Conservation (phyloP, 2,888 invertebrate genomes). For the Lepidochitona cinerea region DNA sequence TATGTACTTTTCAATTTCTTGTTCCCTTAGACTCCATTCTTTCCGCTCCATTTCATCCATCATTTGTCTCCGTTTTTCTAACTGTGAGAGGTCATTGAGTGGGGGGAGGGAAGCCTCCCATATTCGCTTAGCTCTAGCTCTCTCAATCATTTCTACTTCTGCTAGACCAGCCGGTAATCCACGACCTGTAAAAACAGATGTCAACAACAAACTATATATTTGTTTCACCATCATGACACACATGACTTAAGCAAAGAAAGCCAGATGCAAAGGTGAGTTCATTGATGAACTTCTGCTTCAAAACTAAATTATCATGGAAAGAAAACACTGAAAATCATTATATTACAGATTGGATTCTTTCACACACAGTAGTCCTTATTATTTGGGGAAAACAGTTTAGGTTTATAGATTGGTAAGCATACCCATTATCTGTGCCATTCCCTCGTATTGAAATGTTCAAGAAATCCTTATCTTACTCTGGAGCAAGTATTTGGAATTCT, state of each 20-base stretch:
- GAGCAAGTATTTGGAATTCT: too few species aligned
- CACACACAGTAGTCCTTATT: too few species aligned
- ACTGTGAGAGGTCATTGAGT: conserved; percentile 72
- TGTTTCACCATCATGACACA: neutral
- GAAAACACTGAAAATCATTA: too few species aligned
- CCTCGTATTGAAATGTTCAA: too few species aligned
- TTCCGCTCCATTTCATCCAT: conserved; percentile 85
- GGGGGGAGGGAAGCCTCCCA: conserved; percentile 78
- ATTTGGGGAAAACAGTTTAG: too few species aligned
- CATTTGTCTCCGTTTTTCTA: conserved; percentile 78
- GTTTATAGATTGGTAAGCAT: too few species aligned
- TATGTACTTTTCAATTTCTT: conserved; percentile 75
- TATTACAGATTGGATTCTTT: too few species aligned
- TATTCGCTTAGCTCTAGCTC: conserved; percentile 78
- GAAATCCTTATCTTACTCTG: too few species aligned
- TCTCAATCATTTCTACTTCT: conserved; percentile 77
- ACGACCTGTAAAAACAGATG: conserved; percentile 65
- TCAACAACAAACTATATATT: neutral
- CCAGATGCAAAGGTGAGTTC: too few species aligned
- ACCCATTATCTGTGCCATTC: too few species aligned
- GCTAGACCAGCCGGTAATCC: conserved; percentile 78
- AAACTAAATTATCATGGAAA: too few species aligned
- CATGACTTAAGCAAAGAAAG: neutral
- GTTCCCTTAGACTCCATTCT: conserved; percentile 87
- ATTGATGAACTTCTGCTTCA: too few species aligned